Conservation (phyloP, 2,888 invertebrate species). For the Deilephila elpenor region DNA sequence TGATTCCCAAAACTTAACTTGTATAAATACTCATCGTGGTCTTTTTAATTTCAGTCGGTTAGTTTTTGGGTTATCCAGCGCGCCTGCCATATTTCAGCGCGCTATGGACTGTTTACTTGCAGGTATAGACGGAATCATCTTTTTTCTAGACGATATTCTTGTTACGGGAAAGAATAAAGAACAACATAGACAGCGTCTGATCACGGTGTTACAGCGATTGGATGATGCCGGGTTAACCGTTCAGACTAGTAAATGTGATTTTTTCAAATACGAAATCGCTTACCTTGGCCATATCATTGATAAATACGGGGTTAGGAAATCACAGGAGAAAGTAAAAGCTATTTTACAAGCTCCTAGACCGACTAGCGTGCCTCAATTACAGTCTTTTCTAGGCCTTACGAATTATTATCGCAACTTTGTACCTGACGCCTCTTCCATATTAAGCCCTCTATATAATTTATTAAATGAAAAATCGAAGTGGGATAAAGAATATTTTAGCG, state of each 20-base stretch:
- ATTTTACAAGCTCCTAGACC: conserved; percentile 38
- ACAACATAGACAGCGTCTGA: conserved; percentile 22
- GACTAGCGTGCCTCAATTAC: conserved; percentile 35
- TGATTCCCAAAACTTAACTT: conserved; percentile 32
- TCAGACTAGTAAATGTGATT: no score
- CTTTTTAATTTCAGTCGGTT: conserved; percentile 36
- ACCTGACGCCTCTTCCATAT: no score
- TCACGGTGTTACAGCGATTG: no score
- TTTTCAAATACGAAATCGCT: no score
- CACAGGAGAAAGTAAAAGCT: conserved; percentile 33
- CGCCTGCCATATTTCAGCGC: conserved; percentile 33
- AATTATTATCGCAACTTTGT: conserved; percentile 37
- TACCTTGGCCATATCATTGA: no score
- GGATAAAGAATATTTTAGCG: conserved; percentile 36
- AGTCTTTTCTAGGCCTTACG: conserved; percentile 42
- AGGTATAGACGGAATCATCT: not conserved
- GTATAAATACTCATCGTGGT: conserved; percentile 39
- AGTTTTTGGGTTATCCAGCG: conserved; percentile 35
- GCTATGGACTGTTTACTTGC: conserved; percentile 27
- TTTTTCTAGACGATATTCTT: not conserved
- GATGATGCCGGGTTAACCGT: no score
- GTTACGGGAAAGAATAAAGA: not conserved
- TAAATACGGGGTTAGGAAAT: no score
- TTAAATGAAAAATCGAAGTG: no score
- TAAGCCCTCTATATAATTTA: no score